Conservation (phyloP, 2,797 vertebrate genomes). For the Eidolon dupreanum region DNA sequence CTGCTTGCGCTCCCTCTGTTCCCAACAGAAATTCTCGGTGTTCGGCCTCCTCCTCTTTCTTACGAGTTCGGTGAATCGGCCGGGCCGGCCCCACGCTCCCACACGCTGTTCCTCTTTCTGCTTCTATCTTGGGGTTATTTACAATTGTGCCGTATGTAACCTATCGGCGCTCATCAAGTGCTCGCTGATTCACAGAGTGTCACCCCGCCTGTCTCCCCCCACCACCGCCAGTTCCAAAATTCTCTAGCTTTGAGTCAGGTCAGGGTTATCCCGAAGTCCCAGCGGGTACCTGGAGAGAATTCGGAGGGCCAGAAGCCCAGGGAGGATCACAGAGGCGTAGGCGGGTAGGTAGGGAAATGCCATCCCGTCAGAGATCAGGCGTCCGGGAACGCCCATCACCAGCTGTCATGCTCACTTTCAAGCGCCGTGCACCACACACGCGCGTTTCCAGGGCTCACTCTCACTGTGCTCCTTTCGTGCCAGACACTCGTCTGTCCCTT, state of each 20-base stretch:
- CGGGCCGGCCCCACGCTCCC: not conserved
- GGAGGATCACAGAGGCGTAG: not conserved
- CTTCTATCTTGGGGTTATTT: not conserved
- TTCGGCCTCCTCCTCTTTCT: conserved; percentile 57
- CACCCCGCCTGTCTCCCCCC: accelerated
- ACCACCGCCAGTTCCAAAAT: not conserved
- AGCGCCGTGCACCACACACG: not conserved
- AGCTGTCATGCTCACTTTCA: not conserved
- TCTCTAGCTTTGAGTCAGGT: not conserved
- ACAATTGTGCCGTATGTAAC: not conserved
- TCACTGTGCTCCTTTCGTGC: not conserved
- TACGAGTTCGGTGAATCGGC: conserved; percentile 7
- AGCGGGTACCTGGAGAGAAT: not conserved
- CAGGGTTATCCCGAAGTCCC: not conserved
- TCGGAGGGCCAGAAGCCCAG: not conserved
- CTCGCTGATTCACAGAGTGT: not conserved
- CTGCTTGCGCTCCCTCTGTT: conserved; percentile 58
- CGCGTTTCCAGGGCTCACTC: not conserved
- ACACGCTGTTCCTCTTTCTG: not conserved
- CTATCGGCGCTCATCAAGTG: not conserved
- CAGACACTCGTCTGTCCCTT: not conserved
- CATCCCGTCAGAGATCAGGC: not conserved
- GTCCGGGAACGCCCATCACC: not conserved
- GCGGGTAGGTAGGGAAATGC: not conserved
- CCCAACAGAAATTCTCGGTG: conserved; percentile 72